phyloP scores from a whole-genome alignment of 2,888 invertebrate genomes.

The Campaea margaritaria region DNA sequence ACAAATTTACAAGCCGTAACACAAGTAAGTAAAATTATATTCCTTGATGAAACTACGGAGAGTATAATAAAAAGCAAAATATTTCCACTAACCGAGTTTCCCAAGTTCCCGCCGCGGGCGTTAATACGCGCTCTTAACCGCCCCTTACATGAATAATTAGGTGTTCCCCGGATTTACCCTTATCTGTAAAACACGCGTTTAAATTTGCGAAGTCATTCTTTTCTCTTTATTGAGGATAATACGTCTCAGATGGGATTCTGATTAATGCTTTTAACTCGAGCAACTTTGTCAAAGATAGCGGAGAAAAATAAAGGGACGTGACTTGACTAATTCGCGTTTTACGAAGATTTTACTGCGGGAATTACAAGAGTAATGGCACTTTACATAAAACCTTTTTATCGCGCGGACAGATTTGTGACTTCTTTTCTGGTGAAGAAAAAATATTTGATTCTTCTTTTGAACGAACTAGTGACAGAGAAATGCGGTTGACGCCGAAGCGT shows the following conservation, averaged over 20 bases:
- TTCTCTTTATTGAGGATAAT: conserved; percentile 83
- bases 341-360: conserved; percentile 48
- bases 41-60: no score
- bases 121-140: conserved; percentile 80
- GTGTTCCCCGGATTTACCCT: conserved; percentile 78
- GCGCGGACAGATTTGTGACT: conserved; percentile 27
- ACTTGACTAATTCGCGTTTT: conserved; percentile 79
- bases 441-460: conserved; percentile 71
- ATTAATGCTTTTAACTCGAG: conserved; percentile 79
- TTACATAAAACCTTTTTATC: conserved; percentile 47
- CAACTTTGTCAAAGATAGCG: conserved; percentile 82
- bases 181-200: conserved; percentile 82
- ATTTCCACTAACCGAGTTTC: conserved; percentile 55
- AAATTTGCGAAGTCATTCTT: conserved; percentile 83
- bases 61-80: no score
- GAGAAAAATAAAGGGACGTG: conserved; percentile 82
- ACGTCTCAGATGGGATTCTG: conserved; percentile 81
- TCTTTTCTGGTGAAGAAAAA: conserved; percentile 35
- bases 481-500: conserved; percentile 50
- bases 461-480: conserved; percentile 60
- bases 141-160: conserved; percentile 85
- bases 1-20: no score
- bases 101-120: conserved; percentile 56
- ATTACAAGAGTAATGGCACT: conserved; percentile 55
- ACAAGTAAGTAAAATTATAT: no score